Conservation (phyloP, 2,888 invertebrate species). For the Germaria angustata region DNA sequence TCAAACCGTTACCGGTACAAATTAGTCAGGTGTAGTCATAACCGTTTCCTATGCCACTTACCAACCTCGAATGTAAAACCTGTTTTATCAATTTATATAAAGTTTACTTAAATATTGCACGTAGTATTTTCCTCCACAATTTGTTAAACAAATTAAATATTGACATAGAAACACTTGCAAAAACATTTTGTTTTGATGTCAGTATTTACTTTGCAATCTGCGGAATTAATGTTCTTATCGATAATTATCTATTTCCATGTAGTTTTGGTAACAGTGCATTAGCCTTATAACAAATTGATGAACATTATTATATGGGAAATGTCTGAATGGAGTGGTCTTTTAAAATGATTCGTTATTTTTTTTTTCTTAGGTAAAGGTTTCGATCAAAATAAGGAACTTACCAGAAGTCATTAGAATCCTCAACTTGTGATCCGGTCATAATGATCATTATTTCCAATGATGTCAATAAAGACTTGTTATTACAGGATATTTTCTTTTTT, state of each 20-base stretch:
- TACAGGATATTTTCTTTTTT: too few species aligned
- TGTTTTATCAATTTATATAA: neutral
- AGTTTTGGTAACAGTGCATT: neutral
- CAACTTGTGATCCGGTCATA: too few species aligned
- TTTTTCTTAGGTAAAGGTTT: too few species aligned
- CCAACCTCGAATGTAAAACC: too few species aligned
- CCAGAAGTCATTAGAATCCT: too few species aligned
- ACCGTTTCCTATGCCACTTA: too few species aligned
- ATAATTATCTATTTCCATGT: slow-evolving; percentile 1
- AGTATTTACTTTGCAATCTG: neutral
- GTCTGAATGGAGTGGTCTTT: neutral
- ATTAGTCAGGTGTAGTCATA: too few species aligned
- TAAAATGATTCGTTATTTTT: too few species aligned
- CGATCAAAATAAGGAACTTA: too few species aligned
- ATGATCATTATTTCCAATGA: too few species aligned
- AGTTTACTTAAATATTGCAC: neutral
- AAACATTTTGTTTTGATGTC: neutral
- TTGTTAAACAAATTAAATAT: slow-evolving; percentile 22
- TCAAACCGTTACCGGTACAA: neutral
- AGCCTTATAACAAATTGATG: neutral
- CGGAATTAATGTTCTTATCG: slow-evolving; percentile 7
- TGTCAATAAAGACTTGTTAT: too few species aligned
- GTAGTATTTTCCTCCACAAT: neutral
- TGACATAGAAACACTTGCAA: neutral
- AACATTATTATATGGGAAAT: neutral